phyloP scores from a whole-genome alignment of 64 coral and sea anemone species.

The Porites lutea region DNA sequence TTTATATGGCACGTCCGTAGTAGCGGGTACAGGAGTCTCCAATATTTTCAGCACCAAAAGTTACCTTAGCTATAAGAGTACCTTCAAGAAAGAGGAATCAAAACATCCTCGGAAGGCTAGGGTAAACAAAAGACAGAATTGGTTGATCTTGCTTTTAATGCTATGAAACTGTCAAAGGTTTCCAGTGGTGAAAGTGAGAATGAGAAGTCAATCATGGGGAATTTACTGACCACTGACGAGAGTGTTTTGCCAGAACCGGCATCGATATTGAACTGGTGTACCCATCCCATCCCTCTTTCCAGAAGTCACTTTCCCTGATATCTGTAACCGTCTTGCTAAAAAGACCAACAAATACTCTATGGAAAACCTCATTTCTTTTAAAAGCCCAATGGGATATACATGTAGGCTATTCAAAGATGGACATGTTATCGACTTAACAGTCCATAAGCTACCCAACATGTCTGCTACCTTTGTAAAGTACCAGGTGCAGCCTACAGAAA shows the following conservation, averaged over 20 bases:
- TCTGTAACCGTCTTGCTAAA: slow-evolving; percentile 54
- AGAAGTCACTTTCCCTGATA: slow-evolving; percentile 74
- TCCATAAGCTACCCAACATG: slow-evolving; percentile 32
- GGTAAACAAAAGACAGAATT: slow-evolving; percentile 71
- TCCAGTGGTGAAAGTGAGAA: slow-evolving; percentile 36
- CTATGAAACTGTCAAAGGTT: slow-evolving; percentile 65
- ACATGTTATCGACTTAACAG: slow-evolving; percentile 53
- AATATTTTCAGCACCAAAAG: slow-evolving; percentile 43
- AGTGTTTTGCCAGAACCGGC: slow-evolving; percentile 41
- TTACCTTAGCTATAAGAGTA: slow-evolving; percentile 38
- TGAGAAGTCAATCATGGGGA: slow-evolving; percentile 5
- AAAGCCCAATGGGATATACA: slow-evolving; percentile 53
- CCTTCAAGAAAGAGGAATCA: background rate
- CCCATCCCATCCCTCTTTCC: slow-evolving; percentile 35
- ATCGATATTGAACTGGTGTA: slow-evolving; percentile 44
- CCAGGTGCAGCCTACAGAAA: slow-evolving; percentile 42
- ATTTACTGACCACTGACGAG: slow-evolving; percentile 50
- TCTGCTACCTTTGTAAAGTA: slow-evolving; percentile 8
- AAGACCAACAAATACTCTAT: slow-evolving; percentile 54
- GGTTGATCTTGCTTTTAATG: slow-evolving; percentile 62
- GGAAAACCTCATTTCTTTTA: slow-evolving; percentile 57
- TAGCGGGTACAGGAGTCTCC: background rate
- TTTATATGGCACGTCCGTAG: slow-evolving; percentile 16
- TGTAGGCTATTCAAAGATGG: slow-evolving; percentile 50
- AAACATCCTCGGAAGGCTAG: slow-evolving; percentile 66